phyloP scores from a whole-genome alignment of 2,888 invertebrate genomes.

The Kuschelorhynchus macadamiae region DNA sequence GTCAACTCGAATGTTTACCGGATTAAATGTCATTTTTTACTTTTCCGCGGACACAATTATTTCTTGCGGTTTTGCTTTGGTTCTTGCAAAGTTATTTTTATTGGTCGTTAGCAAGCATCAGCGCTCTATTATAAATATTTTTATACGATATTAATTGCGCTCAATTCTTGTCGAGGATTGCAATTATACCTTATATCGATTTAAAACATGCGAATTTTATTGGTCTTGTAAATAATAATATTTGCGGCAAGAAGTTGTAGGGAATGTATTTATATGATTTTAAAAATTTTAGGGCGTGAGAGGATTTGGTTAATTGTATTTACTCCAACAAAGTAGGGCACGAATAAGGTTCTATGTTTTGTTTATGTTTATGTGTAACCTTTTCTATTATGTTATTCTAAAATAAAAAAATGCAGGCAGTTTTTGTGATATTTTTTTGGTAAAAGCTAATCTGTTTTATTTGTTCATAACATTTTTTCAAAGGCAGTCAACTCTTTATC shows the following conservation, averaged over 20 bases:
- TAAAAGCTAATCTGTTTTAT: too few species aligned
- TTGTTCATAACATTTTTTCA: too few species aligned
- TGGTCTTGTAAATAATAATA: conserved; percentile 3
- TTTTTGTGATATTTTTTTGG: too few species aligned
- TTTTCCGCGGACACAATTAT: conserved; percentile 41
- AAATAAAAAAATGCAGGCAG: too few species aligned
- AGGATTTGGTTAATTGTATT: background rate
- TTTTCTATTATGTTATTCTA: too few species aligned
- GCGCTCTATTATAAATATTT: conserved; percentile 32
- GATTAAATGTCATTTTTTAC: conserved; percentile 52
- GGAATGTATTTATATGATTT: background rate
- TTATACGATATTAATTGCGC: conserved; percentile 24
- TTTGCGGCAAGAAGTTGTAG: conserved; percentile 2
- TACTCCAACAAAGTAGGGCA: too few species aligned
- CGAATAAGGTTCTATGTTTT: too few species aligned
- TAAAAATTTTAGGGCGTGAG: background rate
- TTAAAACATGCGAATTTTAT: conserved; percentile 15
- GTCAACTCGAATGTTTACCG: conserved; percentile 52
- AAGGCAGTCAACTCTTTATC: too few species aligned
- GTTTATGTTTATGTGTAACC: too few species aligned
- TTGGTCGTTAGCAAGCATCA: conserved; percentile 30
- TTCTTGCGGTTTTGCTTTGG: conserved; percentile 29
- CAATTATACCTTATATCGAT: conserved; percentile 19
- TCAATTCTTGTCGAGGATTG: conserved; percentile 20
- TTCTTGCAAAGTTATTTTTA: conserved; percentile 35